These are phyloP conservation scores for Bradypodion ventrale DNA, from an alignment of 2,797 vertebrate species.

Conservation along the genomic window DNA sequence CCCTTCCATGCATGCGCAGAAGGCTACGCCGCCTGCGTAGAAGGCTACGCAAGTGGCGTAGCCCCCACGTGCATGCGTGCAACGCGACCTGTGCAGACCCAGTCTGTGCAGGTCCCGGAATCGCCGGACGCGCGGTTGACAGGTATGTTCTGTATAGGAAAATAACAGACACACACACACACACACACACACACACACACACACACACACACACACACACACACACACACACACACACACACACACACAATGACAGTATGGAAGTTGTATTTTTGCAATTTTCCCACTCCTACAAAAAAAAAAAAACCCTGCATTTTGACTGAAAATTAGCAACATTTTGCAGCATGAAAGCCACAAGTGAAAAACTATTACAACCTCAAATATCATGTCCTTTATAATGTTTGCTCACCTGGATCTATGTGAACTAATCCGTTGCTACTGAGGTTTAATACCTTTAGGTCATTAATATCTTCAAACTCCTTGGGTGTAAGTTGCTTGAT, in stretches of 20 bases:
- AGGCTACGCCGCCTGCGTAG: too few relatives aligned
- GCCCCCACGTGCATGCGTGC: too few relatives aligned
- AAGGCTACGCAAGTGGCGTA: too few relatives aligned
- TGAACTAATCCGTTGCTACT: constrained; percentile 87
- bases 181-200: too few relatives aligned
- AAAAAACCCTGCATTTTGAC: constrained; percentile 2
- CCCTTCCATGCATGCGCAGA: too few relatives aligned
- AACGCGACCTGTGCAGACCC: too few relatives aligned
- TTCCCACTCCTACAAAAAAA: background rate
- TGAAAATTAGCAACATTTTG: background rate
- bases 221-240: too few relatives aligned
- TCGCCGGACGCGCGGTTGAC: too few relatives aligned
- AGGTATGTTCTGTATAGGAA: too few relatives aligned
- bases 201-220: too few relatives aligned
- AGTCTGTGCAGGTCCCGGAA: too few relatives aligned
- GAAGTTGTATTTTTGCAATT: background rate
- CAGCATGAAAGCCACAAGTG: background rate
- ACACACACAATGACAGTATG: background rate
- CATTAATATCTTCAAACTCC: constrained; percentile 88
- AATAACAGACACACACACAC: too few relatives aligned
- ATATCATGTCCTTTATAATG: background rate
- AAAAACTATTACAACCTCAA: background rate
- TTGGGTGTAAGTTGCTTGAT: constrained; percentile 88
- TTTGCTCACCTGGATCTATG: constrained; percentile 87
- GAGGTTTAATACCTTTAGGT: constrained; percentile 91